phyloP scores from a whole-genome alignment of 2,113 vertebrate species.

The zebrafish (Danio rerio) region DNA sequence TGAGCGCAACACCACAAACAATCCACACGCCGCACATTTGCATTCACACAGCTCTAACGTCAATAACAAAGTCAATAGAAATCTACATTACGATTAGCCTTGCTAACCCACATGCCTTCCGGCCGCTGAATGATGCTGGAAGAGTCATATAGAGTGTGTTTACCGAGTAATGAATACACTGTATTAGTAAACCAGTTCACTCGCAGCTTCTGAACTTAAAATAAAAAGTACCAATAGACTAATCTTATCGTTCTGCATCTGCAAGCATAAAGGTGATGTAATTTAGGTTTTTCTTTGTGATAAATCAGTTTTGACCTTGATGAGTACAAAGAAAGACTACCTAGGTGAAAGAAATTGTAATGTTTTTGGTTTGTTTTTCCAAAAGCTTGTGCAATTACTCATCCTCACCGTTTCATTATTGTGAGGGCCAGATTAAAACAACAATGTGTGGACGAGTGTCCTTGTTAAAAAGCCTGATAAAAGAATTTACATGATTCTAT shows the following conservation, averaged over 20 bases:
- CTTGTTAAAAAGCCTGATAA: conserved; percentile 16
- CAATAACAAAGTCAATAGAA: conserved; percentile 15
- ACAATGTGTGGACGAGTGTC: neutral
- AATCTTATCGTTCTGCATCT: too few species aligned
- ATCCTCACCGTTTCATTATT: neutral
- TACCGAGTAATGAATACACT: neutral
- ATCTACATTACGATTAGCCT: conserved; percentile 32
- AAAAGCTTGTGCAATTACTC: conserved; percentile 13
- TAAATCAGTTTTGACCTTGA: neutral
- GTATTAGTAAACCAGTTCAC: neutral
- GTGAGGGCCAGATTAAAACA: neutral
- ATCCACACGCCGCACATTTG: conserved; percentile 20
- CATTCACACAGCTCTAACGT: conserved; percentile 19
- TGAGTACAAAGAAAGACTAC: neutral
- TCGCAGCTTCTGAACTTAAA: too few species aligned
- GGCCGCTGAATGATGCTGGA: conserved; percentile 14
- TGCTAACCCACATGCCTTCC: conserved; percentile 23
- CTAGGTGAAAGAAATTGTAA: neutral
- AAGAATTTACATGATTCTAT: conserved; percentile 1
- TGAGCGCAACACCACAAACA: neutral
- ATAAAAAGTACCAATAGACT: too few species aligned
- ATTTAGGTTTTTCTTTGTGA: too few species aligned
- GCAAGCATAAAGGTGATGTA: too few species aligned
- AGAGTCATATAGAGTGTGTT: neutral
- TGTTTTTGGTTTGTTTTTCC: neutral